Evolutionary conservation across 2,888 invertebrate species (phyloP).

Genomic region (Digitonthophagus gazella): DNA sequence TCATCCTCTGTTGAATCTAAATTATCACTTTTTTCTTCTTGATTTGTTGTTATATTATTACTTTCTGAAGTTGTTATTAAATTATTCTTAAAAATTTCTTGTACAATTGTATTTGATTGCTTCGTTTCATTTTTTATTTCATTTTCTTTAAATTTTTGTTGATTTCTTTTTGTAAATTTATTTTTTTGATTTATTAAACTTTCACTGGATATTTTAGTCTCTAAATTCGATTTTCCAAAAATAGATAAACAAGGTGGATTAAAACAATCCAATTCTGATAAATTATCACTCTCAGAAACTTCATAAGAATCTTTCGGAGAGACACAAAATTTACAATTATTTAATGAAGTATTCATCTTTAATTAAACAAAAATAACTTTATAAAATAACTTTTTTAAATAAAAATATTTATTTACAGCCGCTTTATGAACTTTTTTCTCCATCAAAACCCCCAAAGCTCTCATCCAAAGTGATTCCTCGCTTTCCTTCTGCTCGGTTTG

Average conservation of each 20-base stretch:
- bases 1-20: too few relatives aligned
- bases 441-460: conserved; percentile 25
- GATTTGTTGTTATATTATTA: background rate
- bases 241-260: background rate
- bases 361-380: background rate
- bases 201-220: too few relatives aligned
- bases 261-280: conserved; percentile 17
- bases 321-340: conserved; percentile 24
- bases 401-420: conserved; percentile 19
- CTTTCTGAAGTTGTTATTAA: background rate
- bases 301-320: conserved; percentile 12
- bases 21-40: background rate
- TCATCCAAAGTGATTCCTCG: conserved; percentile 24
- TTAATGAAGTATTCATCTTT: conserved; percentile 21
- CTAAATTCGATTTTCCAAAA: background rate
- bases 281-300: conserved; percentile 21
- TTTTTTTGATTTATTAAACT: background rate
- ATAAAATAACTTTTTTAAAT: background rate
- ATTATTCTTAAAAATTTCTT: background rate
- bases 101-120: too few relatives aligned
- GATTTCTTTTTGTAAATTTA: too few relatives aligned
- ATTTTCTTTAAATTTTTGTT: too few relatives aligned
- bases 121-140: too few relatives aligned
- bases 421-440: conserved; percentile 27
- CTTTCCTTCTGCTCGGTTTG: conserved; percentile 23